phyloP scores from a whole-genome alignment of 2,113 vertebrate genomes.

The Pygoscelis adeliae region DNA sequence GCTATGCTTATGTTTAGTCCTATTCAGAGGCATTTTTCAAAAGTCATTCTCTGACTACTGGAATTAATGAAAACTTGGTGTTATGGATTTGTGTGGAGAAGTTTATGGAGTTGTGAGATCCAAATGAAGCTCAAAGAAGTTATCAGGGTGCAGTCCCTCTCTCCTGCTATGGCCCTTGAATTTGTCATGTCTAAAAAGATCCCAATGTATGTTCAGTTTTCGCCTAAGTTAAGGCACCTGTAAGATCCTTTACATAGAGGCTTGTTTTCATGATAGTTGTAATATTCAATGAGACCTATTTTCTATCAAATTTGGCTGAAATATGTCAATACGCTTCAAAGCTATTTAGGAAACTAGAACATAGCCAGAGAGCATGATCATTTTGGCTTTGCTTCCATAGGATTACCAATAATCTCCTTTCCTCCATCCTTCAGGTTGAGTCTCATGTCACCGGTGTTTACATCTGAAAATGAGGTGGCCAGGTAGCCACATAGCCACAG shows the following conservation, averaged over 20 bases:
- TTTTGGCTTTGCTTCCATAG: background rate
- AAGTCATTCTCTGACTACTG: background rate
- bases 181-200: background rate
- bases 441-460: background rate
- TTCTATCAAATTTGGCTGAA: background rate
- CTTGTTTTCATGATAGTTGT: background rate
- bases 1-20: background rate
- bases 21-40: background rate
- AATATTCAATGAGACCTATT: background rate
- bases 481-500: background rate
- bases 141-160: background rate
- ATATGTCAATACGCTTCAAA: background rate
- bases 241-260: background rate
- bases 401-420: background rate
- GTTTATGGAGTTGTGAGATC: background rate
- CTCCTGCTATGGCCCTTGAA: background rate
- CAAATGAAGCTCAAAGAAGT: background rate
- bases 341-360: background rate
- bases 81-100: background rate
- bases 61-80: background rate
- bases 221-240: background rate
- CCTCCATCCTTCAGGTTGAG: background rate
- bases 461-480: background rate
- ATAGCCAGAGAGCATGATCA: background rate
- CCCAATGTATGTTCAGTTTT: background rate